phyloP scores from a whole-genome alignment of 2,888 invertebrate genomes.

The Diaperis boleti region DNA sequence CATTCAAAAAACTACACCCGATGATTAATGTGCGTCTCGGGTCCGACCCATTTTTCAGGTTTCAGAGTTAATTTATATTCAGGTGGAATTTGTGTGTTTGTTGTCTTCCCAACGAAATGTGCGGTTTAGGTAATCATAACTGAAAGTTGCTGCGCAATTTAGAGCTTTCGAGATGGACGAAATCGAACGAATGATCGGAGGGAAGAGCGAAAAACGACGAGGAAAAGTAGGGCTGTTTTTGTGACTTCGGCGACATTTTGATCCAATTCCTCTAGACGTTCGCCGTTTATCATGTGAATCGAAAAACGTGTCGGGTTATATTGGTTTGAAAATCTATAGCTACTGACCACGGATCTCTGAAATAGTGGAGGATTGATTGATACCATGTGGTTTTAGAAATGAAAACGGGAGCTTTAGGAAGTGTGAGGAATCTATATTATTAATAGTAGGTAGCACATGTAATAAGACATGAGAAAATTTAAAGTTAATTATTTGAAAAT shows the following conservation, averaged over 20 bases:
- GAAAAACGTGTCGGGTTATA: no score
- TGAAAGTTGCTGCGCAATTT: slow-evolving; percentile 1
- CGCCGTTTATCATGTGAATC: no score
- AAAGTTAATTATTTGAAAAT: no score
- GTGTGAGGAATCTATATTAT: no score
- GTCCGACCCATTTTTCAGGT: not conserved
- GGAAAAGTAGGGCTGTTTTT: not conserved
- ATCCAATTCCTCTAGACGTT: no score
- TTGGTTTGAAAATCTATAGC: no score
- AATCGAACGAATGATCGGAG: slow-evolving; percentile 1
- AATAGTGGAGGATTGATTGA: no score
- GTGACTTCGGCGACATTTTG: not conserved
- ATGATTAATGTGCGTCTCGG: slow-evolving; percentile 20
- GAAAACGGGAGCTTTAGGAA: no score
- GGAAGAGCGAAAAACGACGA: not conserved
- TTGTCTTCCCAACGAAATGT: not conserved
- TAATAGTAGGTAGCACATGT: no score
- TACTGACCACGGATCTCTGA: no score
- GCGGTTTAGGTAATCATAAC: slow-evolving; percentile 7
- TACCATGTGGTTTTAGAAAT: no score
- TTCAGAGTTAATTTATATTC: slow-evolving; percentile 1
- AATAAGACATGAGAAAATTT: no score
- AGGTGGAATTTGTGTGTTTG: slow-evolving; percentile 16
- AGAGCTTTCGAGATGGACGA: not conserved
- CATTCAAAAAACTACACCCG: slow-evolving; percentile 13